A percentile compares a stretch with the other conserved stretches of the same genome.
Evolutionary conservation across 64 coral and sea anemone species (phyloP).

Genomic region (Cladopsammia gracilis): DNA sequence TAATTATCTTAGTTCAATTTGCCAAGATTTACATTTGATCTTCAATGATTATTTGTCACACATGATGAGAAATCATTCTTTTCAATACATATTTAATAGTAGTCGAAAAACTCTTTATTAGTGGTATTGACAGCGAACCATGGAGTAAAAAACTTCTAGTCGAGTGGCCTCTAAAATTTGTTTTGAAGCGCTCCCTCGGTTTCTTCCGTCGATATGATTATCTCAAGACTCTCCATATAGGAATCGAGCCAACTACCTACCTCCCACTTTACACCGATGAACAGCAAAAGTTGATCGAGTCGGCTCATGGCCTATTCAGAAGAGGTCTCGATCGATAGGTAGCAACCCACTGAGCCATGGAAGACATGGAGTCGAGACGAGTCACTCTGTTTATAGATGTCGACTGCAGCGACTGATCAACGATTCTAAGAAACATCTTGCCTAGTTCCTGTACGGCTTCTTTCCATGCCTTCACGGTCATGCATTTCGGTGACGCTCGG

Average conservation of each 20-base stretch:
- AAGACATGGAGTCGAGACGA: no score
- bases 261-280: neutral
- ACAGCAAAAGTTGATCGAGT: no score
- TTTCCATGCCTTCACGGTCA: no score
- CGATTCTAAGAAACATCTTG: no score
- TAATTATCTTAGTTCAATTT: neutral
- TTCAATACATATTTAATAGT: neutral
- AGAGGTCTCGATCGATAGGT: no score
- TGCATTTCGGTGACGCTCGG: no score
- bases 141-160: neutral
- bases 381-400: no score
- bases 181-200: neutral
- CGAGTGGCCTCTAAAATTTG: conserved; percentile 5
- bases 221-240: neutral
- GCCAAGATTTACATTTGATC: neutral
- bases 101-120: neutral
- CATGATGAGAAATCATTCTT: neutral
- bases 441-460: no score
- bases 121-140: neutral
- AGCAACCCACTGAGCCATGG: no score
- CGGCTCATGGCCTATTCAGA: no score
- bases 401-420: no score
- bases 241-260: neutral
- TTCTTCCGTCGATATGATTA: neutral
- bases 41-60: neutral